Conservation (phyloP, 2,797 vertebrate species). For the Morelia viridis region DNA sequence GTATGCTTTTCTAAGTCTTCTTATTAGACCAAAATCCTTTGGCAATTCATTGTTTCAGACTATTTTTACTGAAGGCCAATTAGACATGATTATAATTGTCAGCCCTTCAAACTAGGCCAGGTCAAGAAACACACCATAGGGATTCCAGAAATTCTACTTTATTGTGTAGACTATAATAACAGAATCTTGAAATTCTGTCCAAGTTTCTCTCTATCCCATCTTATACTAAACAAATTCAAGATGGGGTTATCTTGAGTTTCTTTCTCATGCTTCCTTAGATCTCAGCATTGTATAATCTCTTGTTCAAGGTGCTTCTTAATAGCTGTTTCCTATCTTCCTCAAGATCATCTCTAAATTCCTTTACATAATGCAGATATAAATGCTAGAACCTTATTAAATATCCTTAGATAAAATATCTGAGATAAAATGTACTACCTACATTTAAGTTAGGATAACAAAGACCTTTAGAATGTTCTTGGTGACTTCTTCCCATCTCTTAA, state of each 20-base stretch:
- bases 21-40: neutral
- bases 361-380: neutral
- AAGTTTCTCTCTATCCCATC: neutral
- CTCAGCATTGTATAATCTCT: neutral
- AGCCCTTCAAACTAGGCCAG: neutral
- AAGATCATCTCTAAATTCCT: neutral
- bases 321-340: neutral
- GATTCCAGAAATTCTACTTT: neutral
- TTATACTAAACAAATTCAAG: neutral
- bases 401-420: neutral
- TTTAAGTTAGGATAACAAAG: neutral
- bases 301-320: neutral
- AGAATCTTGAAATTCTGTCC: neutral
- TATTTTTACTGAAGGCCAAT: neutral
- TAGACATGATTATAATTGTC: neutral
- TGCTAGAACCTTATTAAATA: neutral
- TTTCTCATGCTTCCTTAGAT: neutral
- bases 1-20: neutral
- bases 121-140: neutral
- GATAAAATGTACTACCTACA: neutral
- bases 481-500: neutral
- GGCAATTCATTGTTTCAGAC: neutral
- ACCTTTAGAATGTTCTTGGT: neutral
- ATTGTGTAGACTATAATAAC: neutral
- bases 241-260: neutral